These are phyloP conservation scores for Rhopilema esculentum DNA, from an alignment of 30 jellyfish, hydroid and myxozoan genomes.

Conservation along the genomic window DNA sequence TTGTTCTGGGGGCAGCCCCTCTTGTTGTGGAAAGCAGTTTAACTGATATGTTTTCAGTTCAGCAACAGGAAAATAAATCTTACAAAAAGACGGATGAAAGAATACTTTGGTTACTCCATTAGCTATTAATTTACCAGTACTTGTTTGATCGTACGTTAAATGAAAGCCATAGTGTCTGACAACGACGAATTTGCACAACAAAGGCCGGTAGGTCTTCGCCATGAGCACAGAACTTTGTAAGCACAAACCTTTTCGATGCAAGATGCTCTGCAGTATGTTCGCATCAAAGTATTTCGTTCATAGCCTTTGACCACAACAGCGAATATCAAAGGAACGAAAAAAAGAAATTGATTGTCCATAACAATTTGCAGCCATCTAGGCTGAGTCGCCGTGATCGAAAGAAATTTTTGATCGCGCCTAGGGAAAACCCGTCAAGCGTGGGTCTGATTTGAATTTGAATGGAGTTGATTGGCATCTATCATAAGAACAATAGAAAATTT, in stretches of 20 bases:
- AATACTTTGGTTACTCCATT: too few species aligned
- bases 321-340: background rate
- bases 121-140: too few species aligned
- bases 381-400: constrained; percentile 11
- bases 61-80: too few species aligned
- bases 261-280: constrained; percentile 1
- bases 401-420: constrained; percentile 25
- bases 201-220: background rate
- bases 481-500: background rate
- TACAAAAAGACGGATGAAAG: too few species aligned
- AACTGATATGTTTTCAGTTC: background rate
- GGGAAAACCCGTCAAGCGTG: constrained; percentile 70
- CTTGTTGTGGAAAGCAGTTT: background rate
- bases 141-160: background rate
- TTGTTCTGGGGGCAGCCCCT: background rate
- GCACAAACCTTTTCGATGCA: constrained; percentile 37
- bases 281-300: background rate
- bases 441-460: constrained; percentile 21
- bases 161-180: background rate
- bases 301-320: background rate
- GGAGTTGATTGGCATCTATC: constrained; percentile 26
- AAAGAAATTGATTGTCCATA: background rate
- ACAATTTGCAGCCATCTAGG: background rate
- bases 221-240: background rate
- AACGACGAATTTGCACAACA: constrained; percentile 11